Conservation (phyloP, 2,888 invertebrate genomes). For the Leptopilina syphax region DNA sequence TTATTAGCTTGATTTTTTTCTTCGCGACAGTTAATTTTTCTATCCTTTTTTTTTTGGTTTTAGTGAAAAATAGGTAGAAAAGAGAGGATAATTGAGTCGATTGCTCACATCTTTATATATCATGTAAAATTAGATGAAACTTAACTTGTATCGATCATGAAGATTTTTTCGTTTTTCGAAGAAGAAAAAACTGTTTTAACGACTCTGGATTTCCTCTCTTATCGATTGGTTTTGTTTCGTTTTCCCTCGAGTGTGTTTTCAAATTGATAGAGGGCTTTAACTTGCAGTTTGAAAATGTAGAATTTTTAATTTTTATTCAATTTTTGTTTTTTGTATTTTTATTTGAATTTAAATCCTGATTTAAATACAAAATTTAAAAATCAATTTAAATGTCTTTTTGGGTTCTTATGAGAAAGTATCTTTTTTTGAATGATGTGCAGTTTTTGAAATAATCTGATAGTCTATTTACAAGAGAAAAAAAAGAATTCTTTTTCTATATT, state of each 20-base stretch:
- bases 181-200: not conserved
- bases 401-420: no score
- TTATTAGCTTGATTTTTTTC: not conserved
- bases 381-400: no score
- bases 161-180: not conserved
- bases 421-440: no score
- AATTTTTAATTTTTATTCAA: no score
- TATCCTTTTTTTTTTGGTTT: not conserved
- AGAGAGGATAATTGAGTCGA: not conserved
- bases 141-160: not conserved
- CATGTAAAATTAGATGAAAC: not conserved
- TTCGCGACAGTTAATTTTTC: not conserved
- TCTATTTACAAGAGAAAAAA: not conserved
- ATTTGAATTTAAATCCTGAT: no score
- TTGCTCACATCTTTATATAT: slow-evolving; percentile 16
- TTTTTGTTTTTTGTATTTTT: no score
- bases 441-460: no score
- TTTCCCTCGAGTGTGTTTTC: not conserved
- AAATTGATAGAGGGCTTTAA: slow-evolving; percentile 17
- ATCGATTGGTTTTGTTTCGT: not conserved
- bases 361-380: no score
- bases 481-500: not conserved
- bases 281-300: not conserved
- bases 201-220: not conserved
- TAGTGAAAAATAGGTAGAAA: not conserved